Base-by-base conservation (phyloP, 2,888 invertebrate genomes). In the Phymatocera aterrima region DNA sequence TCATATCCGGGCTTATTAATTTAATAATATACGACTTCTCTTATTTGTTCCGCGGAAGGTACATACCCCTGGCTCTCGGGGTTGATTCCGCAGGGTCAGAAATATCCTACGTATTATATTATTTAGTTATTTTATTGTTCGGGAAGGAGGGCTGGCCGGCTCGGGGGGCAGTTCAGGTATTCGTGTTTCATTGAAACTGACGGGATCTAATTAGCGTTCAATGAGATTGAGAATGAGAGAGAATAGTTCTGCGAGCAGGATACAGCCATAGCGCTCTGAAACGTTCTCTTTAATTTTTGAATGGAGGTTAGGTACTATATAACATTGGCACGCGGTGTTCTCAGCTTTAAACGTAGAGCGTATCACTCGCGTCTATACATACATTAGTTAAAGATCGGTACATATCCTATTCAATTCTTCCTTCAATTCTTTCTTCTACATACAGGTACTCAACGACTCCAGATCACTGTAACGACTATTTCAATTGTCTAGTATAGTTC, bases 231-330 rank as follows among this genome's bases (percentile, higher is more conserved):
- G 68, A 21, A 28, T 68, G 40, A 46, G 4, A 46, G 65, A 8
- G 43, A 43, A 37, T 4, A 18, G 4, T 18, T 51, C 10, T 4
- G 5, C 18, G 4, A 24, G 61, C 8, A 28, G n/a, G 28, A 24
- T 43, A 40, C 28, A 72, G 48, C 72, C n/a, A n/a, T 18, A 40
- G 43, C 31, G 51, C 34, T 72, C 51, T 15, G 51, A 54, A 72
- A n/a, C 72, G 8, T 54, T 34, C 54, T 37, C 72, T 48, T 72
- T 54, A 72, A 72, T 72, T 34, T 68, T 10, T 37, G 46, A 72
- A 72, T 46, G 34, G 72, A 31, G 31, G 72, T 31, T 51, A 31
- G 65, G n/a, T n/a, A n/a, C n/a, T n/a, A n/a, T 43, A 65, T 43
- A 46, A 68, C 8, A 68, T 28, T 24, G 43, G 43, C 12, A 2